Conservation (phyloP, 1,140 invertebrate species). For the Helicoverpa zea region DNA sequence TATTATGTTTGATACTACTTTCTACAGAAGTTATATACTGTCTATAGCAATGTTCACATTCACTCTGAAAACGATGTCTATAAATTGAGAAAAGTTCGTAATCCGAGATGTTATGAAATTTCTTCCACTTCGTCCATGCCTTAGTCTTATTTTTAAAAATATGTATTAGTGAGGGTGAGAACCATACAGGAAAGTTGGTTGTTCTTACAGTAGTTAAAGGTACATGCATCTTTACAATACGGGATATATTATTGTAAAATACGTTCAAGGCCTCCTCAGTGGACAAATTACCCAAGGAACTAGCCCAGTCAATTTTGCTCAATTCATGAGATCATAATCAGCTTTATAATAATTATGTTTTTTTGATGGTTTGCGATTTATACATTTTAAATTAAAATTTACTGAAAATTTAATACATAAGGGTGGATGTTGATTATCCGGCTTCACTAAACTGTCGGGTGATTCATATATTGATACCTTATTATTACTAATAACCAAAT, state of each 20-base stretch:
- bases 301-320: neutral
- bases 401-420: neutral
- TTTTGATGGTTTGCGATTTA: neutral
- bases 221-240: neutral
- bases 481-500: no score
- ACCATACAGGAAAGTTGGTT: neutral
- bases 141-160: slow-evolving; percentile 38
- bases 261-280: neutral
- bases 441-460: neutral
- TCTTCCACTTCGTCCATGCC: slow-evolving; percentile 50
- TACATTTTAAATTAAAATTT: neutral
- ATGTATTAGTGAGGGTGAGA: neutral
- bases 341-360: slow-evolving; percentile 17
- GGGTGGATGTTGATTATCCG: neutral
- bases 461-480: no score
- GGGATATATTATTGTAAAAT: neutral
- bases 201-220: neutral
- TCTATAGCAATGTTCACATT: slow-evolving; percentile 22
- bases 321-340: neutral
- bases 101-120: slow-evolving; percentile 37
- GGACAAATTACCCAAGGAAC: neutral
- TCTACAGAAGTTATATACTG: slow-evolving; percentile 35
- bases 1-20: slow-evolving; percentile 16
- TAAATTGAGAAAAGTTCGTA: slow-evolving; percentile 46
- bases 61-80: slow-evolving; percentile 15